A percentile compares a stretch with the other conserved stretches of the same genome.
phyloP scores from a whole-genome alignment of 2,113 vertebrate species.

The Neotoma lepida region DNA sequence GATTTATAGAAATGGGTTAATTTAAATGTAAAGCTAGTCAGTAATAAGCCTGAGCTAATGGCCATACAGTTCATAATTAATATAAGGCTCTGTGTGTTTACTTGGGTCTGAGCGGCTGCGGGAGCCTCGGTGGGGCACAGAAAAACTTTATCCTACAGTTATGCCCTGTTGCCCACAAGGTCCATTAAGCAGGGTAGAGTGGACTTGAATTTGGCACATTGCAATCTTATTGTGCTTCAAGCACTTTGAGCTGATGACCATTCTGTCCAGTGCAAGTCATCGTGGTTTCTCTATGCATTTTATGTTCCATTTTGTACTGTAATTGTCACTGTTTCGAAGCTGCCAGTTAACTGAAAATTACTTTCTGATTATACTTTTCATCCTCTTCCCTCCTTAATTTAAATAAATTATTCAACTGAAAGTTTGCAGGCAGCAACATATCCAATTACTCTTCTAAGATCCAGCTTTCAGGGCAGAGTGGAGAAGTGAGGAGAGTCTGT shows the following conservation, averaged over 20 bases:
- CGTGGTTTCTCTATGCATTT: constrained; percentile 7
- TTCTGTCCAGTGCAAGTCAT: constrained; percentile 38
- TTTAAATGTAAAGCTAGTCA: no score
- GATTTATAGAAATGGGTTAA: no score
- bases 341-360: constrained; percentile 47
- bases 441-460: constrained; percentile 16
- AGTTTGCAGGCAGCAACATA: constrained; percentile 20
- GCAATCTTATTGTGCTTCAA: not conserved
- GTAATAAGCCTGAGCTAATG: no score
- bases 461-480: not conserved
- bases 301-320: constrained; percentile 45
- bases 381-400: constrained; percentile 52
- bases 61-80: no score
- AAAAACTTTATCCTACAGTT: no score
- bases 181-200: not conserved
- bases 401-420: constrained; percentile 63
- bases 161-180: not conserved
- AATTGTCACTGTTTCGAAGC: constrained; percentile 47
- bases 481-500: not conserved
- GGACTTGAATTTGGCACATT: not conserved
- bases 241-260: constrained; percentile 16
- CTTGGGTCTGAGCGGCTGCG: no score
- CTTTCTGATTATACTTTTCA: constrained; percentile 60
- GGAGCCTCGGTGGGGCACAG: no score
- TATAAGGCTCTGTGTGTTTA: no score